Evolutionary conservation across 2,797 vertebrate genomes (phyloP).

Genomic region (Melanotaenia nigrans): DNA sequence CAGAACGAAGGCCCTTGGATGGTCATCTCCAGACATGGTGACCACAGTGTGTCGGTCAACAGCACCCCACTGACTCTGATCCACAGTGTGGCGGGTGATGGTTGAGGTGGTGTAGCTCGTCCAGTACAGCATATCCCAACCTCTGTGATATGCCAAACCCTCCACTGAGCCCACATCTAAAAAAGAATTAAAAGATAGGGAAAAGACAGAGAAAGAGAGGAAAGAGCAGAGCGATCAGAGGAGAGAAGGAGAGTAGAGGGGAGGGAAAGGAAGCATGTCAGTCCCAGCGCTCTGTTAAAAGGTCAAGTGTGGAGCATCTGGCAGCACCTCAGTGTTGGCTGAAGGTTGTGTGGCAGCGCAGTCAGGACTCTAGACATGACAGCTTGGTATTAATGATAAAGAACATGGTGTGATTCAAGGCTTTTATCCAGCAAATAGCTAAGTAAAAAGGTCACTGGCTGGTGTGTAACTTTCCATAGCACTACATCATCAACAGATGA

Average conservation of each 20-base stretch:
- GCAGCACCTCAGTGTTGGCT: conserved; percentile 53
- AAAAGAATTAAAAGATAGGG: conserved; percentile 17
- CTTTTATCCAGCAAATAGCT: conserved; percentile 68
- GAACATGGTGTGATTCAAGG: conserved; percentile 61
- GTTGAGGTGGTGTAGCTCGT: conserved; percentile 98
- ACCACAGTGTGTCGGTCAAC: conserved; percentile 95
- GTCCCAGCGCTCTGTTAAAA: conserved; percentile 56
- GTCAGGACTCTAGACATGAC: conserved; percentile 53
- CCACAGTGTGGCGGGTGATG: conserved; percentile 94
- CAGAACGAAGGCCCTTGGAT: conserved; percentile 94
- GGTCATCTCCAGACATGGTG: conserved; percentile 97
- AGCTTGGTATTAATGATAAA: conserved; percentile 64
- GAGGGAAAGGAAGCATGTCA: conserved; percentile 45
- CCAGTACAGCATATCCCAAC: conserved; percentile 97
- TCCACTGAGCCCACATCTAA: conserved; percentile 97
- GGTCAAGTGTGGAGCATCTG: conserved; percentile 52
- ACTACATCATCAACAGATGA: conserved; percentile 59
- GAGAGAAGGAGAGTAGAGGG: conserved; percentile 10
- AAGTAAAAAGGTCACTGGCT: conserved; percentile 66
- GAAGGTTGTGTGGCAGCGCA: conserved; percentile 42
- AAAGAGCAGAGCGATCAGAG: conserved; percentile 9
- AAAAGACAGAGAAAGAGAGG: not conserved
- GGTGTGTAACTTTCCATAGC: conserved; percentile 58
- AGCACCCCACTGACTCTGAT: conserved; percentile 89
- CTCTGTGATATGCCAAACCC: conserved; percentile 94